Percentiles rank a stretch among this genome's conserved stretches.
These are phyloP conservation scores for Hepsetus odoe DNA, from an alignment of 2,113 vertebrate genomes.

Conservation along the genomic window DNA sequence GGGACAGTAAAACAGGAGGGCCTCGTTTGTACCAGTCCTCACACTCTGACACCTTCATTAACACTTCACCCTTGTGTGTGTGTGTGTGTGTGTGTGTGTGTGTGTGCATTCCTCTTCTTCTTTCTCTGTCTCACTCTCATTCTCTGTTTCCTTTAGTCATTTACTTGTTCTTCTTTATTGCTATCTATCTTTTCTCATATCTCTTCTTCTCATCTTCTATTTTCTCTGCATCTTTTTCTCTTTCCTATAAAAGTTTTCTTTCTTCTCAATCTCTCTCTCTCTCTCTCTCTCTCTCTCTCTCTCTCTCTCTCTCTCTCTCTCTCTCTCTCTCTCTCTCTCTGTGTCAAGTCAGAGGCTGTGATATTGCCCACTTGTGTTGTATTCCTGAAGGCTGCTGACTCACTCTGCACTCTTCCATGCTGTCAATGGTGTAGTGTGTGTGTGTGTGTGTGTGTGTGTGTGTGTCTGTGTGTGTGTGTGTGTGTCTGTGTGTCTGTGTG, in stretches of 20 bases:
- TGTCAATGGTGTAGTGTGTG: constrained; percentile 28
- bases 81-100: background rate
- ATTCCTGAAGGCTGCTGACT: constrained; percentile 29
- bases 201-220: background rate
- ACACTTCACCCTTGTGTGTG: constrained; percentile 23
- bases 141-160: background rate
- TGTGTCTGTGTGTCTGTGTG: background rate
- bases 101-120: background rate
- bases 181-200: background rate
- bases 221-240: background rate
- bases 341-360: background rate
- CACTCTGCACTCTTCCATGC: constrained; percentile 22
- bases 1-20: constrained; percentile 77
- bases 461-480: background rate
- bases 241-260: background rate
- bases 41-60: constrained; percentile 45
- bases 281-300: background rate
- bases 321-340: background rate
- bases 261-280: constrained; percentile 14
- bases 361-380: background rate
- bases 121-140: background rate
- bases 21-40: constrained; percentile 42
- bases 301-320: background rate
- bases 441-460: background rate
- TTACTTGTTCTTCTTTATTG: background rate